Evolutionary conservation across 1,140 invertebrate species (phyloP).

Genomic region (Cheumatopsyche charites): DNA sequence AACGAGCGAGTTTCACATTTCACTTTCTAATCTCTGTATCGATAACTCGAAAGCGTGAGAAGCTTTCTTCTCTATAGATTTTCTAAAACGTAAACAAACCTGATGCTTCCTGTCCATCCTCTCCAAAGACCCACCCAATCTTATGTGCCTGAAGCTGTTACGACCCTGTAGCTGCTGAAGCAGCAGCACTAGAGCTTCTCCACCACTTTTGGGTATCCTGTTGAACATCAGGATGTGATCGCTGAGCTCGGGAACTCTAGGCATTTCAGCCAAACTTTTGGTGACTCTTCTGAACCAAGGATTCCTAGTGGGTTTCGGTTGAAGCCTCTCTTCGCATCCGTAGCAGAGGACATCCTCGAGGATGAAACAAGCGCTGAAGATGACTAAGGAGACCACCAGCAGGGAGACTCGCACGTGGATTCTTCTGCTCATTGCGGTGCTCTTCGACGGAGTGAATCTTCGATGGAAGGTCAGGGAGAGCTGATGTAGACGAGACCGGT

Average conservation of each 20-base stretch:
- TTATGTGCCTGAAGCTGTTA: constrained; percentile 65
- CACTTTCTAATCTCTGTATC: constrained; percentile 16
- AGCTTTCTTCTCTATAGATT: neutral
- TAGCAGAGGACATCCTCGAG: constrained; percentile 34
- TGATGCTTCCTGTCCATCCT: constrained; percentile 28
- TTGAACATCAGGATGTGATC: constrained; percentile 68
- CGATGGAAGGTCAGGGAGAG: constrained; percentile 21
- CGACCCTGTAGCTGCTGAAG: constrained; percentile 65
- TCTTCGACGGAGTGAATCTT: constrained; percentile 11
- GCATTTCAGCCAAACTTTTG: constrained; percentile 63
- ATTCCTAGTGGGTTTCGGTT: neutral
- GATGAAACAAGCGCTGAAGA: constrained; percentile 30
- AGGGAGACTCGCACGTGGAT: constrained; percentile 35
- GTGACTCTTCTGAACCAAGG: constrained; percentile 55
- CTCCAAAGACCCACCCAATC: constrained; percentile 52
- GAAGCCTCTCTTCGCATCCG: neutral
- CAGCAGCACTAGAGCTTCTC: constrained; percentile 70
- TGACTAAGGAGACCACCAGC: constrained; percentile 25
- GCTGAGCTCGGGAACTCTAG: constrained; percentile 59
- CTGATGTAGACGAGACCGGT: neutral
- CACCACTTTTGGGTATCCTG: constrained; percentile 68
- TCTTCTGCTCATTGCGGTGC: constrained; percentile 34
- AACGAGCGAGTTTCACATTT: constrained; percentile 6
- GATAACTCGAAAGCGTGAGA: constrained; percentile 8
- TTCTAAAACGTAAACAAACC: constrained; percentile 17